Base-by-base conservation (phyloP, 2,113 vertebrate species). In the Microcebus tavaratra region DNA sequence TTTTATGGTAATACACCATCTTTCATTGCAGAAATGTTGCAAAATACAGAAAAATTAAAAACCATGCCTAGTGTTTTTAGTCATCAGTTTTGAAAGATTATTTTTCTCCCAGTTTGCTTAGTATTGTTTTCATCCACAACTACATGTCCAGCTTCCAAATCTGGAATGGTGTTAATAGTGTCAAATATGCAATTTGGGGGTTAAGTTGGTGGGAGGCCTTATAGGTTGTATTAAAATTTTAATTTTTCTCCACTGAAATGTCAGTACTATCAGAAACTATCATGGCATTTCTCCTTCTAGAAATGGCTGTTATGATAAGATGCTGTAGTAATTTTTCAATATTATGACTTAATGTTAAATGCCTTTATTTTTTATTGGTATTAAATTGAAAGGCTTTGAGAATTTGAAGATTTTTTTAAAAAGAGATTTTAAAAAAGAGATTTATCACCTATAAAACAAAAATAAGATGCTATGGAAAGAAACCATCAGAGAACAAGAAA, bases 1-100 rank as follows among this genome's bases (percentile, higher is more conserved):
- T 88, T 68, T 92, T 88, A 50, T 93, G 90, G 36, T 67, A 80
- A 42, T 92, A 53, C 9, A 53, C 57, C 25, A 65, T 89, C 29
- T 92, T 75, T 88, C 18, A 61, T 65, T 96, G 85, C 80, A 68
- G 2, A 93, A 76, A 95, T 81, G 84, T 83, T 85, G 31, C 45
- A 93, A 88, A 80, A 67, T 93, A 61, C 34, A 91, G 80, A 70
- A 61, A 78, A 42, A 53, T 45, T 23, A 88, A 63, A 68, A 45
- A 86, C 20, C n/a, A 57, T 23, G 29, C 65, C 21, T 61, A 21
- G 20, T 92, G 7, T 78, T 94, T 68, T 67, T 73, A 79, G 50
- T 78, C 61, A 82, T 87, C 55, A 59, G 1, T 85, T 95, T 94
- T 91, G 50, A 63, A 97, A 72, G 59, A 76, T 80, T 75, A 7